A percentile compares a stretch with the other conserved stretches of the same genome.
Conservation (phyloP, 2,113 vertebrate species). For the Dunckerocampus dactyliophorus region DNA sequence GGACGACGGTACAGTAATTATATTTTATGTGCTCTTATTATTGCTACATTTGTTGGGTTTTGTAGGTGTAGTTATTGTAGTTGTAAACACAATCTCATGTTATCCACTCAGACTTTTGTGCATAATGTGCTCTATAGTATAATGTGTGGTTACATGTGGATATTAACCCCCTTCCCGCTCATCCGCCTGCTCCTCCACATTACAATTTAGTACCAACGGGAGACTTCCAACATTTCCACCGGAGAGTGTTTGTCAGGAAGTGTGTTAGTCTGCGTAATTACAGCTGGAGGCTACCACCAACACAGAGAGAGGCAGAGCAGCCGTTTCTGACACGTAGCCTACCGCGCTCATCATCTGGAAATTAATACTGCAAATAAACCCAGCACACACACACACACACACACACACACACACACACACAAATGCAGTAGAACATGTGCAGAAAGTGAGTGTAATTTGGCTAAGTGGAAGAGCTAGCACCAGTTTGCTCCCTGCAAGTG, state of each 20-base stretch:
- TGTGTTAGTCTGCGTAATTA: conserved; percentile 2
- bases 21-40: too few species aligned
- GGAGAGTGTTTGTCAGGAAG: conserved; percentile 1
- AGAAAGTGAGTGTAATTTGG: conserved; percentile 4
- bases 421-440: background rate
- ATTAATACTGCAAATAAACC: conserved; percentile 8
- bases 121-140: background rate
- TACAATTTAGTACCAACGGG: background rate
- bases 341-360: conserved; percentile 3
- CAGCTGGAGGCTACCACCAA: background rate
- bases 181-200: background rate
- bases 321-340: conserved; percentile 4
- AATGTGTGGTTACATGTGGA: background rate
- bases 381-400: background rate
- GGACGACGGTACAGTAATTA: too few species aligned
- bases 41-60: too few species aligned
- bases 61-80: too few species aligned
- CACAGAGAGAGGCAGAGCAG: background rate
- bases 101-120: too few species aligned
- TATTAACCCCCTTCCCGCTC: background rate
- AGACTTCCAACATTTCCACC: background rate
- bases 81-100: too few species aligned
- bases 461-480: conserved; percentile 3
- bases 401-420: background rate
- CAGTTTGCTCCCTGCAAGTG: background rate